Evolutionary conservation across 2,888 invertebrate genomes (phyloP).

Genomic region (Netelia fuscicornis): DNA sequence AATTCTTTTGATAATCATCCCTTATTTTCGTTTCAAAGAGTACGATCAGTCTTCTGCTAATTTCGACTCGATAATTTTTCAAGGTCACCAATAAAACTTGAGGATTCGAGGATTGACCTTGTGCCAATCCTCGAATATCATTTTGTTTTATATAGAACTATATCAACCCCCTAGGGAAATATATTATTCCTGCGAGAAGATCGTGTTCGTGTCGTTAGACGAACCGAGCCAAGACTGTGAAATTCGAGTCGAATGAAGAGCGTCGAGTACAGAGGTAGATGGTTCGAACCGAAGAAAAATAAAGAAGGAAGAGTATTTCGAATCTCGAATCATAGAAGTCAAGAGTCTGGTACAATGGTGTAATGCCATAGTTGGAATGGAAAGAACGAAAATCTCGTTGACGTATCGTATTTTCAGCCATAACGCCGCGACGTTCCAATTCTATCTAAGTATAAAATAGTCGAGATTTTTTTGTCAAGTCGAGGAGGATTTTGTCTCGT

Average conservation of each 20-base stretch:
- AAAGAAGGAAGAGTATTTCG: conserved; percentile 30
- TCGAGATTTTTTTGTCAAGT: not conserved
- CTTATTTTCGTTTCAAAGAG: too few species aligned
- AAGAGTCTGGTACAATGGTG: not conserved
- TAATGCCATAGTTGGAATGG: not conserved
- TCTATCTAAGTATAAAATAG: not conserved
- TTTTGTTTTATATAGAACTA: too few species aligned
- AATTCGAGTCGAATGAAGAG: conserved; percentile 45
- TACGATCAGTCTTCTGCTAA: not conserved
- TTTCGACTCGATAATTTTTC: not conserved
- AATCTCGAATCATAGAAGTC: conserved; percentile 19
- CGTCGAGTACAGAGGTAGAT: conserved; percentile 7
- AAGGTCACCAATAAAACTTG: not conserved
- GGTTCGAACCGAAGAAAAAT: conserved; percentile 3
- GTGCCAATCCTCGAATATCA: too few species aligned
- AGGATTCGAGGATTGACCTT: too few species aligned
- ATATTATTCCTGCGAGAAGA: not conserved
- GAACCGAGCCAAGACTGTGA: conserved; percentile 17
- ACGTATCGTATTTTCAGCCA: conserved; percentile 58
- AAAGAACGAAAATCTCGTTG: conserved; percentile 28
- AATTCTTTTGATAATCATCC: too few species aligned
- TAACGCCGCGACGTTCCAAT: conserved; percentile 41
- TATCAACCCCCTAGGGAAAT: not conserved
- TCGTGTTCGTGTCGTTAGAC: conserved; percentile 39
- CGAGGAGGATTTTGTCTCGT: conserved; percentile 42